Conservation (phyloP, 2,797 vertebrate genomes). For the Phataginus tricuspis region DNA sequence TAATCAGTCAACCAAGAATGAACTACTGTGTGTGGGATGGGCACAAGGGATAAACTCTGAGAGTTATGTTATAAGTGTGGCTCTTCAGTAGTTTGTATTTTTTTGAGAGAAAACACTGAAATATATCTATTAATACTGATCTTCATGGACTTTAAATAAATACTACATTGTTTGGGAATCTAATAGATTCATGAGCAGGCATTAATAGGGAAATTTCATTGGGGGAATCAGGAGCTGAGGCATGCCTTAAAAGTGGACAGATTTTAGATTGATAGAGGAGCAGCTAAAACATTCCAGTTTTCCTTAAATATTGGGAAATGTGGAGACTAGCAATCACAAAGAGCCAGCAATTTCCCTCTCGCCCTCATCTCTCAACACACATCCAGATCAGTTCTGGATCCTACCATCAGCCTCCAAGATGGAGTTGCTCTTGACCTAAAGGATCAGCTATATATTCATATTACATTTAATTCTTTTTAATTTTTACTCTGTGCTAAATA, state of each 20-base stretch:
- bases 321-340: no score
- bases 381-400: not conserved
- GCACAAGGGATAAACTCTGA: accelerated
- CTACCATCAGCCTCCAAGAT: not conserved
- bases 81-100: not conserved
- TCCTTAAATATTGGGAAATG: not conserved
- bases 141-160: not conserved
- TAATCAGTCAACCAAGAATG: not conserved
- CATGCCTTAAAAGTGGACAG: not conserved
- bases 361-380: not conserved
- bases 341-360: not conserved
- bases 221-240: not conserved
- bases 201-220: not conserved
- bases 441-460: no score
- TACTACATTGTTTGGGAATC: not conserved
- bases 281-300: not conserved
- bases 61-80: accelerated
- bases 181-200: not conserved
- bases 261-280: not conserved
- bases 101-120: not conserved
- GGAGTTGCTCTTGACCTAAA: not conserved
- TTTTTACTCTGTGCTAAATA: not conserved
- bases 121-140: not conserved
- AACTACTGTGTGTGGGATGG: accelerated
- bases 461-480: not conserved